Conservation (phyloP, 2,888 invertebrate genomes). For the Drosophila stalkeri region DNA sequence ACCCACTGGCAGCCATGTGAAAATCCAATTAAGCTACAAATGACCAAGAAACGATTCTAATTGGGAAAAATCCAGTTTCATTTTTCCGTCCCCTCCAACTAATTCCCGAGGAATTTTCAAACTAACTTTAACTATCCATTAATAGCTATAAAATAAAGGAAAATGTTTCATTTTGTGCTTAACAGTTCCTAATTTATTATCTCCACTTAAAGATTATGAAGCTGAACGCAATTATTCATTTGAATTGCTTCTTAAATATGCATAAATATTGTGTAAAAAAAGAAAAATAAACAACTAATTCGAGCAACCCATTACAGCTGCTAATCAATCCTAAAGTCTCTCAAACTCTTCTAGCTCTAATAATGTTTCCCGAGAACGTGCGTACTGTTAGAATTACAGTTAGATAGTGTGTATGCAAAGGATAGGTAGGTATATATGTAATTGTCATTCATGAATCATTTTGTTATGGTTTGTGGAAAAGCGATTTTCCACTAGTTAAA, state of each 20-base stretch:
- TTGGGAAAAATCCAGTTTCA: conserved; percentile 8
- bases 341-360: neutral
- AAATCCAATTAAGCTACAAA: conserved; percentile 56
- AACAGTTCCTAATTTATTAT: neutral
- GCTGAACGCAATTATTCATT: neutral
- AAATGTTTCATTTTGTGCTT: neutral
- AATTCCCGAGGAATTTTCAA: neutral
- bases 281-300: neutral
- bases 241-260: neutral
- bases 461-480: conserved; percentile 45
- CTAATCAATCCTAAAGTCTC: neutral
- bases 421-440: too few species aligned
- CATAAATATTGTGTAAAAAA: neutral
- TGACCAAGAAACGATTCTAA: conserved; percentile 44
- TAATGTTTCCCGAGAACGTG: conserved; percentile 1
- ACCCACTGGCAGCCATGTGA: conserved; percentile 49
- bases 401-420: conserved; percentile 17
- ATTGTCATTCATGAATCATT: conserved; percentile 64
- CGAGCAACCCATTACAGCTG: too few species aligned
- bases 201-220: neutral
- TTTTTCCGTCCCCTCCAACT: neutral
- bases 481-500: conserved; percentile 35
- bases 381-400: conserved; percentile 43
- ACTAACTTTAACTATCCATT: neutral
- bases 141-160: neutral